Evolutionary conservation across 2,113 vertebrate species (phyloP).

Genomic region (Eptesicus fuscus): DNA sequence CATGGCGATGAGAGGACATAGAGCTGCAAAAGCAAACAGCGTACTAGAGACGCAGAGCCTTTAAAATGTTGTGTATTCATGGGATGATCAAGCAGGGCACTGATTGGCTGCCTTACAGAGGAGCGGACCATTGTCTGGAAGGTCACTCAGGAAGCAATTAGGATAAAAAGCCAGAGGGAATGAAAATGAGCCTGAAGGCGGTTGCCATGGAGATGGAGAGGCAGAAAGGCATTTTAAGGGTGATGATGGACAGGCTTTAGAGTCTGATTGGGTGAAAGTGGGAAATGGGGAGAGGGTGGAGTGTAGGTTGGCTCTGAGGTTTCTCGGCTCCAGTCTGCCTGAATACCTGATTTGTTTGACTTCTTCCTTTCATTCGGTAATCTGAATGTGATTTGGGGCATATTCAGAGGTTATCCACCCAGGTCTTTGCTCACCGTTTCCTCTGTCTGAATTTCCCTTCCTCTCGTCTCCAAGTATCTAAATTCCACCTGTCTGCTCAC

Average conservation of each 20-base stretch:
- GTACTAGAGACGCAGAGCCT: background rate
- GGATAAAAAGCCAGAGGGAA: slow-evolving; percentile 10
- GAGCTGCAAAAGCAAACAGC: background rate
- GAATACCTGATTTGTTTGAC: background rate
- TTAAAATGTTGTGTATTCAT: background rate
- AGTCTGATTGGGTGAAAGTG: background rate
- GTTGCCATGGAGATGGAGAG: slow-evolving; percentile 48
- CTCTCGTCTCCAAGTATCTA: background rate
- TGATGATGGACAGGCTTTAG: background rate
- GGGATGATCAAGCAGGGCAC: background rate
- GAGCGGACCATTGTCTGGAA: background rate
- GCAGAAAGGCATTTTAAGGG: slow-evolving; percentile 39
- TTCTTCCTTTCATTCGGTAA: background rate
- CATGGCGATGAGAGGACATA: background rate
- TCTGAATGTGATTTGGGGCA: background rate
- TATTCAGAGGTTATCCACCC: background rate
- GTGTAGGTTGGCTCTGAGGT: background rate
- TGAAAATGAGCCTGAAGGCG: slow-evolving; percentile 22
- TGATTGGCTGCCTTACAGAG: background rate
- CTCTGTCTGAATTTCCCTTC: background rate
- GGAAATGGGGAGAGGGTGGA: background rate
- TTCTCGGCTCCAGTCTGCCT: background rate
- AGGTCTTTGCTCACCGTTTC: background rate
- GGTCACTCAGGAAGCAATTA: slow-evolving; percentile 42
- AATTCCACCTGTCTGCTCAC: slow-evolving; percentile 3